Evolutionary conservation across 2,797 vertebrate genomes (phyloP).

Genomic region (Anisognathus igniventris): DNA sequence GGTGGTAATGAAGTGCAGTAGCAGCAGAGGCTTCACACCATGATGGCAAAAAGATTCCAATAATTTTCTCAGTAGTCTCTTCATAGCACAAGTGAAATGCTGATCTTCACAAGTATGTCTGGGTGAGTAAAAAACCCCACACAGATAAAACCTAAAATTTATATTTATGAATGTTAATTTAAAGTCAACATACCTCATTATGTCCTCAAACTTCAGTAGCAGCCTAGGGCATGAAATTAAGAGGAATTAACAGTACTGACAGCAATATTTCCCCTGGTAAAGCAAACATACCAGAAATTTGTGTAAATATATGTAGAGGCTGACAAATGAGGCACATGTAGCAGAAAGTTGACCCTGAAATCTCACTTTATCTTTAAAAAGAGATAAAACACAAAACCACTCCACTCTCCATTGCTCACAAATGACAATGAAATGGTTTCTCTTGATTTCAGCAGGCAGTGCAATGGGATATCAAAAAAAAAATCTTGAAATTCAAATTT

Average conservation of each 20-base stretch:
- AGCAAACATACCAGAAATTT: neutral
- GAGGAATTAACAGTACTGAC: neutral
- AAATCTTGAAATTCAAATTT: neutral
- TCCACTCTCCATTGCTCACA: neutral
- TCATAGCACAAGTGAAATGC: neutral
- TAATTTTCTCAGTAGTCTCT: constrained; percentile 38
- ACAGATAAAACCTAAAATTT: neutral
- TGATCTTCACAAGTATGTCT: neutral
- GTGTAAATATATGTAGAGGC: neutral
- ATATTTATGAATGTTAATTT: neutral
- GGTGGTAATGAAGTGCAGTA: constrained; percentile 33
- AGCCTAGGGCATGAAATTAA: neutral
- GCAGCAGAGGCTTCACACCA: constrained; percentile 9
- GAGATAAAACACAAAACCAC: neutral
- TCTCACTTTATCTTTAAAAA: neutral
- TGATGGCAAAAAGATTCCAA: neutral
- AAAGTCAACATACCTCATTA: neutral
- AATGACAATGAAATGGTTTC: neutral
- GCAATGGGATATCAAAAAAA: neutral
- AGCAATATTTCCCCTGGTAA: neutral
- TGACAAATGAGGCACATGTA: neutral
- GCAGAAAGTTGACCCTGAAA: neutral
- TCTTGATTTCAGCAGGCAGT: neutral
- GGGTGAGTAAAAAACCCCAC: neutral
- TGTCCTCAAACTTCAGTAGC: neutral